Conservation (phyloP, 2,888 invertebrate genomes). For the Cerastis leucographa region DNA sequence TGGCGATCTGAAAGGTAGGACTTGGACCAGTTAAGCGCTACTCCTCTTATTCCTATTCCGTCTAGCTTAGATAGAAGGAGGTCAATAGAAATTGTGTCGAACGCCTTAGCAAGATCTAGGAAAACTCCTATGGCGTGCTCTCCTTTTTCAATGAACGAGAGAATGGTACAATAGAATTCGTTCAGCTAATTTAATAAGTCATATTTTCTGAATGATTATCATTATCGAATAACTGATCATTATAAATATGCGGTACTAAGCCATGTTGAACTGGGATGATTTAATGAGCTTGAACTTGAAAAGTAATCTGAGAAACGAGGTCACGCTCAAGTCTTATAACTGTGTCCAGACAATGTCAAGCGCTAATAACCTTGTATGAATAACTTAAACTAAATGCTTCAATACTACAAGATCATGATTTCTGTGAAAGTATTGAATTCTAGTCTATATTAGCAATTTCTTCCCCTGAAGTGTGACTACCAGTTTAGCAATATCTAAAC, state of each 20-base stretch:
- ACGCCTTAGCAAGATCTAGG: too few relatives aligned
- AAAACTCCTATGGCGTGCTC: too few relatives aligned
- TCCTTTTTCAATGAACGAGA: too few relatives aligned
- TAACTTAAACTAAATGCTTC: slow-evolving; percentile 3
- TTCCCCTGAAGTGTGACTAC: too few relatives aligned
- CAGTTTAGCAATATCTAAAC: background rate
- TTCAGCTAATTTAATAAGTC: background rate
- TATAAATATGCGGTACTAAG: background rate
- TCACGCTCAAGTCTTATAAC: slow-evolving; percentile 56
- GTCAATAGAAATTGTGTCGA: too few relatives aligned
- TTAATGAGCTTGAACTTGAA: slow-evolving; percentile 57
- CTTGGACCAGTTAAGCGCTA: too few relatives aligned
- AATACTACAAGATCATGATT: background rate
- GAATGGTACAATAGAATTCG: background rate
- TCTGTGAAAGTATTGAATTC: background rate
- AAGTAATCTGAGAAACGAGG: slow-evolving; percentile 50
- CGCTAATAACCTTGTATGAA: slow-evolving; percentile 9
- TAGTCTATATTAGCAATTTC: too few relatives aligned
- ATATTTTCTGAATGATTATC: background rate
- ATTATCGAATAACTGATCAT: background rate
- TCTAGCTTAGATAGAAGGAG: too few relatives aligned
- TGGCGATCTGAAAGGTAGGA: too few relatives aligned
- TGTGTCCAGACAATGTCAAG: slow-evolving; percentile 54
- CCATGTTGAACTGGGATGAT: background rate
- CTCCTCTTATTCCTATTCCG: too few relatives aligned